Percentiles rank a stretch among this genome's conserved stretches.
phyloP scores from a whole-genome alignment of 2,113 vertebrate genomes.

The Silurus glanis region DNA sequence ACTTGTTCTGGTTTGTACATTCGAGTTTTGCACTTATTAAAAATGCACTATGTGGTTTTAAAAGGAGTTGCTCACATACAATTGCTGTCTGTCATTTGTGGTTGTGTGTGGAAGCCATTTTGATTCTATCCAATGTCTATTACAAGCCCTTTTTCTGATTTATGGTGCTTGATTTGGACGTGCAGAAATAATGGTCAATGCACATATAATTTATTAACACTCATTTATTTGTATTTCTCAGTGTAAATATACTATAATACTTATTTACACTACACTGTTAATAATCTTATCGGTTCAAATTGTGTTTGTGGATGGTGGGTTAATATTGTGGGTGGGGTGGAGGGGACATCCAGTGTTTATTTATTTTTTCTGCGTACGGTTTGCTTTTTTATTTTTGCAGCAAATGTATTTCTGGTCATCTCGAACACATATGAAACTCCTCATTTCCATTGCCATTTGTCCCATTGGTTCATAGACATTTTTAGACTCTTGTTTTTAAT shows the following conservation, averaged over 20 bases:
- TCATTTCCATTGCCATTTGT: background rate
- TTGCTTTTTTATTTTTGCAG: background rate
- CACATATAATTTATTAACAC: background rate
- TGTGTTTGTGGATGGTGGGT: background rate
- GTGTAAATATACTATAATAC: no score
- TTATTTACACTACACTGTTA: background rate
- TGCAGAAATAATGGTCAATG: background rate
- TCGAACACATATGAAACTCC: background rate
- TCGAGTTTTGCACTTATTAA: background rate
- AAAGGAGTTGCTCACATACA: background rate
- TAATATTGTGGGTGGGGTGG: background rate
- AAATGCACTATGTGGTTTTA: background rate
- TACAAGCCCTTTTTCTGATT: background rate
- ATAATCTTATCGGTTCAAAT: background rate
- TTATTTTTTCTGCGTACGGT: background rate
- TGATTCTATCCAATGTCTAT: background rate
- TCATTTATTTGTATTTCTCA: background rate
- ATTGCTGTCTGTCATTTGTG: background rate
- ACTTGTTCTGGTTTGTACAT: background rate
- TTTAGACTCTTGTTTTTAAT: background rate
- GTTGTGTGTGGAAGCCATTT: background rate
- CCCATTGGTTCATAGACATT: background rate
- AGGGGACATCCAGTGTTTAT: background rate
- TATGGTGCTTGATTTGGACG: background rate
- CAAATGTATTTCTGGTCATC: background rate